phyloP scores from a whole-genome alignment of 2,797 vertebrate genomes.

The Sebastes reedi region DNA sequence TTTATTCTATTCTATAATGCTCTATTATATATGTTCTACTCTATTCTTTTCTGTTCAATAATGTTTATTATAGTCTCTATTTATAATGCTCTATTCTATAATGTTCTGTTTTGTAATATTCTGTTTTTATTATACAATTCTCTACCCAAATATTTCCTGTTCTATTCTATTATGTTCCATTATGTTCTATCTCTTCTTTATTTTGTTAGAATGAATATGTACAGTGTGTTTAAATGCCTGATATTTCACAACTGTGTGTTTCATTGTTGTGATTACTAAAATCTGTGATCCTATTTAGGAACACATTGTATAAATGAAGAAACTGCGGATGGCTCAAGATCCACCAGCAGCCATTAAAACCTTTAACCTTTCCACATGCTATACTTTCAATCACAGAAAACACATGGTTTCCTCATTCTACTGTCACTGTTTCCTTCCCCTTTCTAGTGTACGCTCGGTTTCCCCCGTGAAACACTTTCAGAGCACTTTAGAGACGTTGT shows the following conservation, averaged over 20 bases:
- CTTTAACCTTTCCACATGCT: not conserved
- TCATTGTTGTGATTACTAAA: not conserved
- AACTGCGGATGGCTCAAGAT: not conserved
- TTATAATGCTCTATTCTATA: not conserved
- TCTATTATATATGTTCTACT: not conserved
- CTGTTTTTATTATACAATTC: not conserved
- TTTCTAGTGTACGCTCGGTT: conserved; percentile 15
- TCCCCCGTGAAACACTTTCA: conserved; percentile 13
- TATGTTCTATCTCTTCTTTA: not conserved
- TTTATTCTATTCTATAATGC: not conserved
- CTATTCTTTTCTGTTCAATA: not conserved
- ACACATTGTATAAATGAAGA: not conserved
- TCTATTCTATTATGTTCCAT: not conserved
- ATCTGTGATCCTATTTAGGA: not conserved
- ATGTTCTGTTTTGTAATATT: not conserved
- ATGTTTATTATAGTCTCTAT: not conserved
- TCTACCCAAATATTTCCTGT: not conserved
- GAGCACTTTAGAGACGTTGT: not conserved
- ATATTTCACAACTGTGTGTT: not conserved
- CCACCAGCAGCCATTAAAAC: not conserved
- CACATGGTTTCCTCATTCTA: conserved; percentile 37
- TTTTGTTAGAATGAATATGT: not conserved
- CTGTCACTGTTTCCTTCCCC: conserved; percentile 46
- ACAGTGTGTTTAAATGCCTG: not conserved
- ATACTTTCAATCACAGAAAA: conserved; percentile 20